Evolutionary conservation across 2,797 vertebrate species (phyloP), one percentile per base, ranked within the genome.

Genomic region (Danio aesculapii): DNA sequence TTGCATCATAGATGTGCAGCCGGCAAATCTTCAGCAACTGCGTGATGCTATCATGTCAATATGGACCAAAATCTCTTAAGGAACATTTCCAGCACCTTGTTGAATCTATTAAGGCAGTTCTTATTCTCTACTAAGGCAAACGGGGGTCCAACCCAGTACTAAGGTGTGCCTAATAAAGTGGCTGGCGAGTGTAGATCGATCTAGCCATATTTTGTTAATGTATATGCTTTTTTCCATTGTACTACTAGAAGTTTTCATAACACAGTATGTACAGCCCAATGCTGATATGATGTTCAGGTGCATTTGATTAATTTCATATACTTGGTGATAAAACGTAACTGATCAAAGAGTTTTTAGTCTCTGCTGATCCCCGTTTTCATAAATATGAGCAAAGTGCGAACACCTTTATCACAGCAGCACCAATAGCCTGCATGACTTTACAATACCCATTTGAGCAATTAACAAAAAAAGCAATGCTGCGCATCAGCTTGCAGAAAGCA

Each of bases 361-460:
- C 14, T 44, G 21, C 12, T 5, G 64, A 47, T 5, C 17, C 30
- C 30, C 2, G 13, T 46, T 63, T 67, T 17, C 55, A 62, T 19
- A 75, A 50, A 62, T 16, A 4, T 30, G 58, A 44, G 10, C 10
- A 69, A 49, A 81, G 49, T 70, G n/a, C 55, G n/a, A 5, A 12
- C 21, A 16, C 8, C 21, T 66, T 59, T 53, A 52, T 21, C 68
- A 77, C 11, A 16, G 14, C 12, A 11, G 46, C 46, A 55, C 39
- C 59, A 57, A 1, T 74, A 74, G 19, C 12, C 46, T 41, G 19
- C 19, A 69, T 73, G 53, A 68, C 39, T 72, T 84, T 73, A 84
- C 47, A 74, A 47, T 58, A 67, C 57, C 52, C 46, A 71, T 72
- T 47, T 68, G 81, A 77, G 19, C 8, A 62, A 62, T 67, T 66